These are phyloP conservation scores for Ricordea florida DNA, from an alignment of 92 coral and sea anemone species.

Conservation along the genomic window DNA sequence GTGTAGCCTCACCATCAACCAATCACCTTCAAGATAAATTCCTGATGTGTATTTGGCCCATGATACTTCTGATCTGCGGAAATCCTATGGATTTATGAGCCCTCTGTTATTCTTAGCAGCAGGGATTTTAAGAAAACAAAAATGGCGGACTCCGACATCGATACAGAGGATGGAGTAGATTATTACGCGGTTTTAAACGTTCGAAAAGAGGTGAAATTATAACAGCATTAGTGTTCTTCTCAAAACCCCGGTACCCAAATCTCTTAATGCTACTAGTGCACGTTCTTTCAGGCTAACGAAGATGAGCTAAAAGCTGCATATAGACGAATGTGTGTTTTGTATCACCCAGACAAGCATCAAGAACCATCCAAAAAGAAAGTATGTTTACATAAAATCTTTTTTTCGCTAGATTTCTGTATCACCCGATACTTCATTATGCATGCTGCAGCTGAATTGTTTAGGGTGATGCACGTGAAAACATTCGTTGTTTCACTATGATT, in stretches of 20 bases:
- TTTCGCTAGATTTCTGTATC: neutral
- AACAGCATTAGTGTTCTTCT: no score
- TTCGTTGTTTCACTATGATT: neutral
- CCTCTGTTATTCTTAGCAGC: no score
- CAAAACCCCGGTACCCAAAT: neutral
- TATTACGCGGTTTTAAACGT: conserved; percentile 93
- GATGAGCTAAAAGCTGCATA: conserved; percentile 90
- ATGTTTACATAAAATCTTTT: neutral
- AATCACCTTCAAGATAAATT: conserved; percentile 28
- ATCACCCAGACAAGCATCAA: conserved; percentile 93
- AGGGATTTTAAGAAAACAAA: no score
- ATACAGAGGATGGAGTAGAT: conserved; percentile 65
- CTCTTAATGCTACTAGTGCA: neutral
- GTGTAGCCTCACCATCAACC: conserved; percentile 25
- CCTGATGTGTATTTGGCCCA: no score
- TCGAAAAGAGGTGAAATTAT: conserved; percentile 75
- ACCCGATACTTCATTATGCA: neutral
- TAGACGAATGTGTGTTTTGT: conserved; percentile 88
- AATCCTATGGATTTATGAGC: no score
- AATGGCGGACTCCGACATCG: conserved; percentile 91
- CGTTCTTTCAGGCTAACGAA: conserved; percentile 74
- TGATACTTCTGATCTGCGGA: no score
- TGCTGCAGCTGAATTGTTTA: no score
- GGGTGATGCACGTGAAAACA: neutral
- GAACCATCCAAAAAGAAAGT: conserved; percentile 89